These are phyloP conservation scores for Drosophila punjabiensis DNA, from an alignment of 1,140 invertebrate genomes.

Conservation along the genomic window DNA sequence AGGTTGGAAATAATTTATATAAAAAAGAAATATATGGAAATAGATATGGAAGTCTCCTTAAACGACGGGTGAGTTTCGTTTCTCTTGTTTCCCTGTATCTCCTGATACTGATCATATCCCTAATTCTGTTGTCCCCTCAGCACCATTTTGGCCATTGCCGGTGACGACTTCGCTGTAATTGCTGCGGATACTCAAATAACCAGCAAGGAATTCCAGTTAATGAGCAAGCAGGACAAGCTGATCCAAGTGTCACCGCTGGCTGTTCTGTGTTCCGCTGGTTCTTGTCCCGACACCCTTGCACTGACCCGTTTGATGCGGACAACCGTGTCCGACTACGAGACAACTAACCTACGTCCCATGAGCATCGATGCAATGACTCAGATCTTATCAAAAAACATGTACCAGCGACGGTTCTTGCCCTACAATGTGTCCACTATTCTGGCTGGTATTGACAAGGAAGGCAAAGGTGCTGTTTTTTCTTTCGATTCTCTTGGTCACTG, in stretches of 20 bases:
- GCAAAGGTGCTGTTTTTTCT: slow-evolving; percentile 96
- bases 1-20: not conserved
- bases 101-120: too few species aligned
- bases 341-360: slow-evolving; percentile 98
- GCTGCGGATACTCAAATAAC: slow-evolving; percentile 96
- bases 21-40: not conserved
- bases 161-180: slow-evolving; percentile 94
- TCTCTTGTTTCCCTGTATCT: not conserved
- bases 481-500: slow-evolving; percentile 99
- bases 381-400: slow-evolving; percentile 97
- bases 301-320: slow-evolving; percentile 94
- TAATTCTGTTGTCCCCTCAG: slow-evolving; percentile 82
- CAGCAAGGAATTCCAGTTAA: slow-evolving; percentile 95
- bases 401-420: slow-evolving; percentile 98
- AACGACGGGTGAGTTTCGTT: slow-evolving; percentile 89
- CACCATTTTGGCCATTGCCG: slow-evolving; percentile 96
- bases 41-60: slow-evolving; percentile 56
- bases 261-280: slow-evolving; percentile 95
- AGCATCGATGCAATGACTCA: slow-evolving; percentile 96
- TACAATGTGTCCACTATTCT: slow-evolving; percentile 98
- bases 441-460: slow-evolving; percentile 94
- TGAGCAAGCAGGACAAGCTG: slow-evolving; percentile 94
- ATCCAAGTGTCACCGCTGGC: slow-evolving; percentile 92
- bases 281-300: slow-evolving; percentile 98
- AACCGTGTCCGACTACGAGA: slow-evolving; percentile 96